Conservation (phyloP, 2,113 vertebrate genomes). For the Pteronura brasiliensis region DNA sequence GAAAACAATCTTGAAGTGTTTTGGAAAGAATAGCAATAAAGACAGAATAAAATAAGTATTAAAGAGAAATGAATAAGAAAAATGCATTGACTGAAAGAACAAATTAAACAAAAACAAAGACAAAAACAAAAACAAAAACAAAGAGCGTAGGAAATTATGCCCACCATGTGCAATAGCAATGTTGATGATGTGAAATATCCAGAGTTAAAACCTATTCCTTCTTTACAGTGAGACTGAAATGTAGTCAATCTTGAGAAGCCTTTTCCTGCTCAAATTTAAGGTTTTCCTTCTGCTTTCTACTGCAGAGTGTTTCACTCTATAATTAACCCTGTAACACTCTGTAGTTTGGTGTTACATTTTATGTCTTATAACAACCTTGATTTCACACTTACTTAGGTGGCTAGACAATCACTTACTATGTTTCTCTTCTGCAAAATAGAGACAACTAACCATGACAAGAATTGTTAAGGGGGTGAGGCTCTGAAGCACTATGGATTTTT, state of each 20-base stretch:
- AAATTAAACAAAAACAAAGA: not conserved
- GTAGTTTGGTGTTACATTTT: not conserved
- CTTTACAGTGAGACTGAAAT: not conserved
- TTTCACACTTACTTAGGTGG: not conserved
- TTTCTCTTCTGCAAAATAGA: not conserved
- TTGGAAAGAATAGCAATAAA: not conserved
- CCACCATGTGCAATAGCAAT: no score
- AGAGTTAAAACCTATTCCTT: not conserved
- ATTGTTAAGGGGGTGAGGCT: not conserved
- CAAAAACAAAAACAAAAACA: no score
- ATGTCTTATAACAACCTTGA: not conserved
- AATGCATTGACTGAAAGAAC: not conserved
- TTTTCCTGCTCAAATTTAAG: not conserved
- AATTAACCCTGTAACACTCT: not conserved
- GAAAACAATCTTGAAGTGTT: not conserved
- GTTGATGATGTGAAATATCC: not conserved
- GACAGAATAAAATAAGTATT: not conserved
- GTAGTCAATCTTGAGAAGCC: not conserved
- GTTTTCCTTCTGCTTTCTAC: not conserved
- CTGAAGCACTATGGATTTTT: not conserved
- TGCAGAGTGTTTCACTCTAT: not conserved
- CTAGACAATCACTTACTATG: not conserved
- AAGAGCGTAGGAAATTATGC: not conserved
- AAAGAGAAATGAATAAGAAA: not conserved
- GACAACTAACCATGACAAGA: not conserved